Conservation (phyloP, 2,113 vertebrate species). For the Acanthochromis polyacanthus region DNA sequence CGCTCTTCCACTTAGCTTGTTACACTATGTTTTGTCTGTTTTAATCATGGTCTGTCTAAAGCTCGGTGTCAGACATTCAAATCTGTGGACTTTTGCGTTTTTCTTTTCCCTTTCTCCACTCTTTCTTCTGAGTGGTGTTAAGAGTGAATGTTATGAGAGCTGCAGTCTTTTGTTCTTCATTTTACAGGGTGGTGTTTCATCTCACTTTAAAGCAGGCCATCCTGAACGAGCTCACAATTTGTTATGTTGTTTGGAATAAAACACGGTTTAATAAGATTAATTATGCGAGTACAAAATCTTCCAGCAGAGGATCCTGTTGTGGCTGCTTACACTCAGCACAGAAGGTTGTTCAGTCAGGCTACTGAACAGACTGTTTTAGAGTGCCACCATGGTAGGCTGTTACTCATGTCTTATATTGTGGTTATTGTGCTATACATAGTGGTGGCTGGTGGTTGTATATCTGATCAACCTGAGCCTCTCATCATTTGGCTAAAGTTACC, state of each 20-base stretch:
- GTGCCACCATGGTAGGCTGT: too few species aligned
- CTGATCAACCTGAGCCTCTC: constrained; percentile 42
- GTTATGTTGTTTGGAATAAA: constrained; percentile 60
- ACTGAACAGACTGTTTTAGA: background rate
- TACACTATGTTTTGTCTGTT: constrained; percentile 37
- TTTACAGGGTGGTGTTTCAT: constrained; percentile 64
- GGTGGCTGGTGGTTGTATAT: constrained; percentile 31
- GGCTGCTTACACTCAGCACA: constrained; percentile 3
- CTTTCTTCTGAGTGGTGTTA: constrained; percentile 20
- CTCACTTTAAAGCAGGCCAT: constrained; percentile 23
- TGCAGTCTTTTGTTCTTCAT: constrained; percentile 48
- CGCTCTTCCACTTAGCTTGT: constrained; percentile 26
- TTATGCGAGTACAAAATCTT: constrained; percentile 23
- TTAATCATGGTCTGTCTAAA: constrained; percentile 18
- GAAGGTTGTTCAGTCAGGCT: background rate
- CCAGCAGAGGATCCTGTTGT: background rate
- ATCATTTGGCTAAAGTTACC: constrained; percentile 27
- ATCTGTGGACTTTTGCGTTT: background rate
- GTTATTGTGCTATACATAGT: background rate
- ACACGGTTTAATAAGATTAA: constrained; percentile 44
- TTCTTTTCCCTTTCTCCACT: background rate
- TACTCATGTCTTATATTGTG: background rate
- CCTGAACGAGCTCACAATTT: constrained; percentile 56
- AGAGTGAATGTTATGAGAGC: constrained; percentile 45
- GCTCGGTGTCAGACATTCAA: background rate